A percentile compares a stretch with the other conserved stretches of the same genome.
Conservation (phyloP, 2,113 vertebrate species). For the Trichomycterus rosablanca region DNA sequence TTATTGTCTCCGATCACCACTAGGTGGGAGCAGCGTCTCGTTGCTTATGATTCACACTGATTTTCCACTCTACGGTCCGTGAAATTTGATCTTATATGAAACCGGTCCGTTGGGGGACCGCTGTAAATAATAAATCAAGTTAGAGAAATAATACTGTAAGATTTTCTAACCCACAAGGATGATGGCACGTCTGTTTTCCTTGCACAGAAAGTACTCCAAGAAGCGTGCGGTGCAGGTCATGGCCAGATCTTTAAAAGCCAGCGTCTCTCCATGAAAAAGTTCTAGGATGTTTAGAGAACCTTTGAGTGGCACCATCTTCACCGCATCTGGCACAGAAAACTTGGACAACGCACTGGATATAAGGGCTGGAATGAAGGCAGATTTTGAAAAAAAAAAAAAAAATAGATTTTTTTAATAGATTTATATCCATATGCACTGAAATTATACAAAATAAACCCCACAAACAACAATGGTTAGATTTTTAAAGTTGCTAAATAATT, state of each 20-base stretch:
- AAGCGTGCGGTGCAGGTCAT: slow-evolving; percentile 82
- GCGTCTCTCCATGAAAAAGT: slow-evolving; percentile 83
- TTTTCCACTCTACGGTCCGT: too few relatives aligned
- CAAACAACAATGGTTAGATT: too few relatives aligned
- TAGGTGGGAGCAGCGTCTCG: too few relatives aligned
- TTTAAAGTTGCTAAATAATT: too few relatives aligned
- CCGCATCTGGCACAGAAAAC: slow-evolving; percentile 71
- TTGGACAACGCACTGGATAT: slow-evolving; percentile 72
- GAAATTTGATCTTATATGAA: too few relatives aligned
- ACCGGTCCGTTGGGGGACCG: too few relatives aligned
- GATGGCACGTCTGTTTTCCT: slow-evolving; percentile 63
- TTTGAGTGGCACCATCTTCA: slow-evolving; percentile 67
- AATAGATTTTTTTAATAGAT: background rate
- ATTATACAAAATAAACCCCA: too few relatives aligned
- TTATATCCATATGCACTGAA: too few relatives aligned
- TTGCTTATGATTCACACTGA: too few relatives aligned
- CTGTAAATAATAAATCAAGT: too few relatives aligned
- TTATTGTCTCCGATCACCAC: too few relatives aligned
- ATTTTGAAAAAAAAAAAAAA: background rate
- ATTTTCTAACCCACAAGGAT: slow-evolving; percentile 88
- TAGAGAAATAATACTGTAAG: too few relatives aligned
- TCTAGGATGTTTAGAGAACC: slow-evolving; percentile 78
- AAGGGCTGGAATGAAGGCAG: slow-evolving; percentile 71
- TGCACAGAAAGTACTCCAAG: slow-evolving; percentile 81
- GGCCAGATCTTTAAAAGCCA: slow-evolving; percentile 88